Conservation (phyloP, 2,888 invertebrate species). For the Drosophila pseudotalamancana region DNA sequence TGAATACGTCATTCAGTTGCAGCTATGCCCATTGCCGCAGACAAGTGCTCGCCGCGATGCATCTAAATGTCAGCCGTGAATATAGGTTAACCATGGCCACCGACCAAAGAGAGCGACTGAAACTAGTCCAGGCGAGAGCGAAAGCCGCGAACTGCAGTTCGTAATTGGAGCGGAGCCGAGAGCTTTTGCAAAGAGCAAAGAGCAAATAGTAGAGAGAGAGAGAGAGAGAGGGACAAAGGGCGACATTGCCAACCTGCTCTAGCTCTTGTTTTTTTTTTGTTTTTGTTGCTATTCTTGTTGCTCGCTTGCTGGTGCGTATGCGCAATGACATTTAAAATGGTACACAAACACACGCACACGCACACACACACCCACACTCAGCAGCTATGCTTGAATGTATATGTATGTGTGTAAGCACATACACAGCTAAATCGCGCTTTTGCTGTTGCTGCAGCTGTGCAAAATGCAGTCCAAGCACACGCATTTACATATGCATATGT, state of each 20-base stretch:
- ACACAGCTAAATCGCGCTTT: slow-evolving; percentile 3
- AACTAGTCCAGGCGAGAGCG: slow-evolving; percentile 22
- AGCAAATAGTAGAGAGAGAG: too few species aligned
- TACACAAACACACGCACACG: slow-evolving; percentile 12
- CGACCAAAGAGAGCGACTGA: slow-evolving; percentile 26
- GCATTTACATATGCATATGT: background rate
- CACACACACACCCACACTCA: slow-evolving; percentile 6
- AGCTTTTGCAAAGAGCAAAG: slow-evolving; percentile 2
- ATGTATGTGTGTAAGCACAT: background rate
- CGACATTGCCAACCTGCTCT: slow-evolving; percentile 1
- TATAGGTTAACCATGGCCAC: slow-evolving; percentile 56
- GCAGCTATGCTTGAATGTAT: background rate
- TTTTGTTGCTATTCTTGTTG: background rate
- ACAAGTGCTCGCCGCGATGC: slow-evolving; percentile 40
- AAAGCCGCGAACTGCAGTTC: slow-evolving; percentile 19
- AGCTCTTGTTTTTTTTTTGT: background rate
- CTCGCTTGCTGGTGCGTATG: slow-evolving; percentile 45
- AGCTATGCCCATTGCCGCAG: slow-evolving; percentile 29
- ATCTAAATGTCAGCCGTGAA: slow-evolving; percentile 52
- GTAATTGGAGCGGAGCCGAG: slow-evolving; percentile 41
- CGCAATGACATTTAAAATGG: slow-evolving; percentile 66
- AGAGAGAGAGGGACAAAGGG: slow-evolving; percentile 12
- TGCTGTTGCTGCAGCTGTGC: slow-evolving; percentile 14
- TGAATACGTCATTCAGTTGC: slow-evolving; percentile 33
- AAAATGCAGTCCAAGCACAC: slow-evolving; percentile 21